Evolutionary conservation across 2,113 vertebrate genomes (phyloP).

Genomic region (Lynx canadensis): DNA sequence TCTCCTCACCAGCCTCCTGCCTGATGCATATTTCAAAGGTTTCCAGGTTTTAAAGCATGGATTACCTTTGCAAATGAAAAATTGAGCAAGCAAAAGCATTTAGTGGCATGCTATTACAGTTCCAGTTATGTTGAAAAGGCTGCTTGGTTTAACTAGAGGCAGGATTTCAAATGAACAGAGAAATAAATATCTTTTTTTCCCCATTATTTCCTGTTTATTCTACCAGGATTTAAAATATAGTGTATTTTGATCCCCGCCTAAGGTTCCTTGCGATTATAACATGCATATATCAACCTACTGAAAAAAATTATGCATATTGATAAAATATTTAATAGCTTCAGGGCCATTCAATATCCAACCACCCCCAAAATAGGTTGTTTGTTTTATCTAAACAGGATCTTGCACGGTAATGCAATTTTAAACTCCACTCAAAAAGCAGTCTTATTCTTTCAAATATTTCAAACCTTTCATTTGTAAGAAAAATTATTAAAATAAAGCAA

Average conservation of each 20-base stretch:
- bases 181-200: conserved; percentile 42
- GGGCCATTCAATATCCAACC: conserved; percentile 61
- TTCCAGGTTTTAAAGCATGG: conserved; percentile 60
- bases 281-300: conserved; percentile 19
- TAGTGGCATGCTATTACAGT: conserved; percentile 17
- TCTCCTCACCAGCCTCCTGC: conserved; percentile 56
- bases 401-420: conserved; percentile 3
- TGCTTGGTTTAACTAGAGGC: conserved; percentile 61
- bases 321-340: conserved; percentile 63
- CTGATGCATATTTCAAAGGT: conserved; percentile 70
- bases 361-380: conserved; percentile 50
- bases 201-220: conserved; percentile 41
- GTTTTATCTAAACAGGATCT: conserved; percentile 40
- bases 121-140: background rate
- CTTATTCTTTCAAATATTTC: conserved; percentile 29
- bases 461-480: conserved; percentile 40
- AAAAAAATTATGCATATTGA: conserved; percentile 50
- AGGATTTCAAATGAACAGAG: background rate
- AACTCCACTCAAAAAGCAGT: conserved; percentile 11
- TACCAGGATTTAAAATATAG: background rate
- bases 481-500: conserved; percentile 52
- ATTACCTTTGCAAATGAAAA: conserved; percentile 74
- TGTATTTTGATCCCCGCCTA: background rate
- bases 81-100: conserved; percentile 54
- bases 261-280: background rate